Percentiles rank a stretch among this genome's conserved stretches.
Conservation (phyloP, 2,888 invertebrate genomes). For the Agrochola lota region DNA sequence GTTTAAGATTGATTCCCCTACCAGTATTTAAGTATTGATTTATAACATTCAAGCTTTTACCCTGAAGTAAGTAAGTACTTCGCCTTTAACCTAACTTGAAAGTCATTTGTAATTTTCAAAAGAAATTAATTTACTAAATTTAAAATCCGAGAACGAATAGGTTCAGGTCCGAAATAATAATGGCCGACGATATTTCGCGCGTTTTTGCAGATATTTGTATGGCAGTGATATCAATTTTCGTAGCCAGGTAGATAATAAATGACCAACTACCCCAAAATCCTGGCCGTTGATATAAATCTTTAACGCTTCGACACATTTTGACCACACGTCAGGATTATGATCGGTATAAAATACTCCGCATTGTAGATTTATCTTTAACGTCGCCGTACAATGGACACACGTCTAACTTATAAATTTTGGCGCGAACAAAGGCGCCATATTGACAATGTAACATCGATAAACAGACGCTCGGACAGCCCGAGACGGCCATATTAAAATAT, state of each 20-base stretch:
- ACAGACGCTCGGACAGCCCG: conserved; percentile 79
- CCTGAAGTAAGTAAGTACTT: conserved; percentile 11
- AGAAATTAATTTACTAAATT: conserved; percentile 2
- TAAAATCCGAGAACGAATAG: conserved; percentile 15
- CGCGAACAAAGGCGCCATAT: conserved; percentile 89
- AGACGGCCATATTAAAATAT: conserved; percentile 84
- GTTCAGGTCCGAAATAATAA: not conserved
- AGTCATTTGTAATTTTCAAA: conserved; percentile 34
- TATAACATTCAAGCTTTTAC: conserved; percentile 35
- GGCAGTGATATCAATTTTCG: conserved; percentile 53
- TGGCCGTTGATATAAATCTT: conserved; percentile 85
- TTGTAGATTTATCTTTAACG: conserved; percentile 80
- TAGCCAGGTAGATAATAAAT: conserved; percentile 69
- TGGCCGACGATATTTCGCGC: conserved; percentile 13
- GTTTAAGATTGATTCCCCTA: conserved; percentile 53
- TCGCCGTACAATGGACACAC: conserved; percentile 82
- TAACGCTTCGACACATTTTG: conserved; percentile 89
- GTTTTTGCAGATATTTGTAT: conserved; percentile 18
- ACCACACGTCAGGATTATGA: conserved; percentile 88
- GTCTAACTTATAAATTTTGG: conserved; percentile 89
- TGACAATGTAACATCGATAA: conserved; percentile 87
- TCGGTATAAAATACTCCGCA: conserved; percentile 85
- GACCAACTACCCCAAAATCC: conserved; percentile 73
- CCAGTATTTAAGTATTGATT: conserved; percentile 58
- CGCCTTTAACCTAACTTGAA: conserved; percentile 19